Evolutionary conservation across 2,888 invertebrate species (phyloP).

Genomic region (Timema cristinae): DNA sequence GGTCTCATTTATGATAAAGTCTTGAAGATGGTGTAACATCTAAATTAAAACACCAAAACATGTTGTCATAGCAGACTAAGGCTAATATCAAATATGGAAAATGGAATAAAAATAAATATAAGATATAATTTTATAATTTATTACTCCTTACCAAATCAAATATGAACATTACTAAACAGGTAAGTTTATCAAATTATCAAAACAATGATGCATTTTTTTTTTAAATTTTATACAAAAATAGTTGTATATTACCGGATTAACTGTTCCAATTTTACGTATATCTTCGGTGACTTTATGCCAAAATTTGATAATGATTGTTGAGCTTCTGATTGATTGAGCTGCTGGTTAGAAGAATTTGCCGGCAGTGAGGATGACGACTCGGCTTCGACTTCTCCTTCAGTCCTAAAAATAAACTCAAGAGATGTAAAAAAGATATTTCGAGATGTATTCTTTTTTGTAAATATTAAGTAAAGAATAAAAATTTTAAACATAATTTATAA

Average conservation of each 20-base stretch:
- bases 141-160: too few relatives aligned
- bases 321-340: slow-evolving; percentile 58
- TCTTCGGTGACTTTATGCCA: slow-evolving; percentile 81
- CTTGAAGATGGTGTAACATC: too few relatives aligned
- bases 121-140: too few relatives aligned
- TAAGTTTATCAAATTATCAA: too few relatives aligned
- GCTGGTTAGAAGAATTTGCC: slow-evolving; percentile 41
- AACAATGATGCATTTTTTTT: neutral
- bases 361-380: slow-evolving; percentile 29
- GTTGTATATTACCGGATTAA: slow-evolving; percentile 10
- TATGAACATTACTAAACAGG: too few relatives aligned
- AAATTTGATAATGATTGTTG: slow-evolving; percentile 70
- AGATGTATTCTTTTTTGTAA: too few relatives aligned
- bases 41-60: too few relatives aligned
- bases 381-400: slow-evolving; percentile 45
- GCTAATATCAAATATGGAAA: too few relatives aligned
- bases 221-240: slow-evolving; percentile 11
- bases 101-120: too few relatives aligned
- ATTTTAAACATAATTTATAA: neutral
- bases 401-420: slow-evolving; percentile 35
- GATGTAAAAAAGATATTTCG: neutral
- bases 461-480: neutral
- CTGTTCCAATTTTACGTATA: slow-evolving; percentile 65
- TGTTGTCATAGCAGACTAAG: too few relatives aligned
- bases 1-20: too few relatives aligned